Conservation (phyloP, 2,113 vertebrate genomes). For the Seriola quinqueradiata region DNA sequence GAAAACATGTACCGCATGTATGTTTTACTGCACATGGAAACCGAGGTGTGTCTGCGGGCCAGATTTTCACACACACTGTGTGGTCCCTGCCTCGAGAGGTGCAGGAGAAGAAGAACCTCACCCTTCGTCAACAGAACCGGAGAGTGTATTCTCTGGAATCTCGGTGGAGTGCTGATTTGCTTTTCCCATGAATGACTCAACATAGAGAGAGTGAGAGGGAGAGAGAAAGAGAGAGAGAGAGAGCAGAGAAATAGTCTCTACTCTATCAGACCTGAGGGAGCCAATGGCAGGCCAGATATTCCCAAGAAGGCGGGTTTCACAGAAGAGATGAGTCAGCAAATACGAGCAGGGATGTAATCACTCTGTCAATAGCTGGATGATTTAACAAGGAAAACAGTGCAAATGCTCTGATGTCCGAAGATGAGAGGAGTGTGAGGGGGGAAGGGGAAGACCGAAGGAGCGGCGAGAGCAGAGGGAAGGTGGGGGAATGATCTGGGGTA, state of each 20-base stretch:
- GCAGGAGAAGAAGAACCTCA: constrained; percentile 81
- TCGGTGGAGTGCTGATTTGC: constrained; percentile 63
- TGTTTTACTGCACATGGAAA: constrained; percentile 63
- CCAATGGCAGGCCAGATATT: constrained; percentile 61
- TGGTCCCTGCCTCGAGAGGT: constrained; percentile 81
- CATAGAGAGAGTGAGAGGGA: constrained; percentile 1
- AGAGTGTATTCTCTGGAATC: constrained; percentile 69
- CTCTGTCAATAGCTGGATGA: constrained; percentile 43
- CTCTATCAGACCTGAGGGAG: constrained; percentile 53
- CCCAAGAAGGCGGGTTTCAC: constrained; percentile 61
- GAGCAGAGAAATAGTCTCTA: constrained; percentile 22
- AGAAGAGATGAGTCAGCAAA: constrained; percentile 76
- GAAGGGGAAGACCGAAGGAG: constrained; percentile 64
- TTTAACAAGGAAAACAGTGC: constrained; percentile 60
- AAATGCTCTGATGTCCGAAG: constrained; percentile 43
- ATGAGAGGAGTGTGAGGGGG: constrained; percentile 46
- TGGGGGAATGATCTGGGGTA: constrained; percentile 38
- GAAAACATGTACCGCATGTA: constrained; percentile 39
- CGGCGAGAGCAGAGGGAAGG: constrained; percentile 41
- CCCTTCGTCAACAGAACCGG: constrained; percentile 85
- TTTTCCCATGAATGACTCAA: constrained; percentile 83
- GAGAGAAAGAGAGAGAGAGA: background rate
- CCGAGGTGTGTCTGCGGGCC: constrained; percentile 80
- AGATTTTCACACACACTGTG: constrained; percentile 83
- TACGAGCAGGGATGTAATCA: constrained; percentile 48